A percentile compares a stretch with the other conserved stretches of the same genome.
These are phyloP conservation scores for Zaprionus tsacasi DNA, from an alignment of 1,140 invertebrate species.

Conservation along the genomic window DNA sequence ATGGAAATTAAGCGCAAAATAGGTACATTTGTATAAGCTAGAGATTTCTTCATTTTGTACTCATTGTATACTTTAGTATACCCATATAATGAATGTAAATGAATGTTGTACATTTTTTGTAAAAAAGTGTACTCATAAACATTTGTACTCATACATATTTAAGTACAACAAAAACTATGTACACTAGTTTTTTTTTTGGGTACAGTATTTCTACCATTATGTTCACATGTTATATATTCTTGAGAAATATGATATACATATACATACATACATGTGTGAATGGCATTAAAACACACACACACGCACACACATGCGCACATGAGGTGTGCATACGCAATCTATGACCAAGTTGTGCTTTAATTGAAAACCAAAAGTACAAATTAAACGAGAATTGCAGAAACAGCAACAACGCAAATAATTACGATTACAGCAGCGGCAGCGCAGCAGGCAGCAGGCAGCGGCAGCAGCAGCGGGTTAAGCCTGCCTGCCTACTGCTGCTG, in stretches of 20 bases:
- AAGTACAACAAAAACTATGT: too few relatives aligned
- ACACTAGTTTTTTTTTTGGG: too few relatives aligned
- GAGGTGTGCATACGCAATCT: conserved; percentile 27
- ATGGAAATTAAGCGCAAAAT: too few relatives aligned
- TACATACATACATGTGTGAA: neutral
- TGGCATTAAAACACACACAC: neutral
- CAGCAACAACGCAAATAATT: conserved; percentile 34
- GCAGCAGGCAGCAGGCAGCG: conserved; percentile 1
- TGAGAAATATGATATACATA: neutral
- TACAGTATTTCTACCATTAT: neutral
- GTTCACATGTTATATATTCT: neutral
- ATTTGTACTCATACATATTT: too few relatives aligned
- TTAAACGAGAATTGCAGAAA: conserved; percentile 75
- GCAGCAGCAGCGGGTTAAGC: conserved; percentile 9
- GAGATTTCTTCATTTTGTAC: too few relatives aligned
- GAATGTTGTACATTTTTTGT: too few relatives aligned
- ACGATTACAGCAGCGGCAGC: conserved; percentile 14
- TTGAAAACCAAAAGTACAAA: conserved; percentile 70
- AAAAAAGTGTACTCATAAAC: too few relatives aligned
- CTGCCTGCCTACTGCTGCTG: conserved; percentile 23
- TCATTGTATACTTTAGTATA: too few relatives aligned
- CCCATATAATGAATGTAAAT: too few relatives aligned
- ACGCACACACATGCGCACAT: neutral
- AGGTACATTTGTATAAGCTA: too few relatives aligned
- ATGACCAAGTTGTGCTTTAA: conserved; percentile 51